Base-by-base conservation (phyloP, 2,113 vertebrate species). In the Cheilinus undulatus region DNA sequence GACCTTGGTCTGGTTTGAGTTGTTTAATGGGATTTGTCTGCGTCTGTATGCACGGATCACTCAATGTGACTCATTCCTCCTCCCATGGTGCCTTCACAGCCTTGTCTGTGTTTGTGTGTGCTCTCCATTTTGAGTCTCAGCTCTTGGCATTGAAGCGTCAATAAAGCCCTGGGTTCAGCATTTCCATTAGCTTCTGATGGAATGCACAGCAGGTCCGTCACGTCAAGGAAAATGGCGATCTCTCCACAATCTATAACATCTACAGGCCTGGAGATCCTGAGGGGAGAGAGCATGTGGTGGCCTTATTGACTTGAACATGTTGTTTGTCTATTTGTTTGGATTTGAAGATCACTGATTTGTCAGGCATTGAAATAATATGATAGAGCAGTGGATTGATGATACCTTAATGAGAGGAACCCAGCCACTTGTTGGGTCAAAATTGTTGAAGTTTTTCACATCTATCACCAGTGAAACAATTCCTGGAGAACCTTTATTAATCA, bases 161-260 rank as follows among this genome's bases (percentile, higher is more conserved):
- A 40, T 6, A 76, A 74, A 60, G 73, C 49, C 69, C 28, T 5
- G 0, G 23, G 61, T 67, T 86, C 64, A 43, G 36, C 14, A 0
- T 27, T 45, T 68, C 72, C 27, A 68, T 76, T 19, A 1, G 58
- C 46, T 22, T 2, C 0, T 72, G 73, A 85, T 88, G 53, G 85
- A 85, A 78, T 20, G 5, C 59, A 26, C 19, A 0, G 17, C 12
- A 1, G 61, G 58, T 42, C 17, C 42, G 56, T 86, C 89, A 83
- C 54, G 7, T 61, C 71, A 26, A 62, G 62, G 59, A 85, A n/a
- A 83, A 77, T 65, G 27, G 54, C 66, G 53, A 66, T 67, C 76
- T 87, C 26, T 80, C 50, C 57, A 69, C 54, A 53, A 82, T 88
- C 73, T 30, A 71, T 84, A 80, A 56, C 13, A 53, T 72, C 77